These are phyloP conservation scores for Pedionomus torquatus DNA, from an alignment of 2,113 vertebrate species.

Conservation along the genomic window DNA sequence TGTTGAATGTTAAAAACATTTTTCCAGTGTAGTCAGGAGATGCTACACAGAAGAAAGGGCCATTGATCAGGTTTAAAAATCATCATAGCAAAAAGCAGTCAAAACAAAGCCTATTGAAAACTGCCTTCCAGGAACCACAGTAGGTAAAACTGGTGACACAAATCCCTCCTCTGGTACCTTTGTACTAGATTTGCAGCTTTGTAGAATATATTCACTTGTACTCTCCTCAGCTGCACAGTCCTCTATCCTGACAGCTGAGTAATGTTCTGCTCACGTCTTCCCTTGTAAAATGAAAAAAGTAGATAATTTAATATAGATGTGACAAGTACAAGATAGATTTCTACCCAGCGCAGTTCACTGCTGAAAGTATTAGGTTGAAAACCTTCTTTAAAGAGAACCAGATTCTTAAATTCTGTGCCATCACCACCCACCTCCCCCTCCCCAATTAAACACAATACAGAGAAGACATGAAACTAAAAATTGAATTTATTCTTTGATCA, in stretches of 20 bases:
- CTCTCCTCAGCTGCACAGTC: slow-evolving; percentile 23
- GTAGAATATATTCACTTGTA: slow-evolving; percentile 5
- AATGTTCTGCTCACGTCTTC: slow-evolving; percentile 62
- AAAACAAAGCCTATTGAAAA: slow-evolving; percentile 38
- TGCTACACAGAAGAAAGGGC: neutral
- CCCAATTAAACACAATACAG: neutral
- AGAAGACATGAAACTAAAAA: neutral
- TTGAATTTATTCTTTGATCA: neutral
- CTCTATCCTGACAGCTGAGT: slow-evolving; percentile 53
- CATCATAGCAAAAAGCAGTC: slow-evolving; percentile 14
- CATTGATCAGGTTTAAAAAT: slow-evolving; percentile 25
- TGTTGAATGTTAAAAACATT: neutral
- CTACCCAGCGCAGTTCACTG: slow-evolving; percentile 30
- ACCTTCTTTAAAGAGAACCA: slow-evolving; percentile 16
- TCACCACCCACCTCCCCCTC: neutral
- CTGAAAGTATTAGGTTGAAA: slow-evolving; percentile 31
- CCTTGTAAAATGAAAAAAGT: slow-evolving; percentile 73
- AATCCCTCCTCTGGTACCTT: slow-evolving; percentile 36
- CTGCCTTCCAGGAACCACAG: neutral
- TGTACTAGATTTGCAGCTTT: slow-evolving; percentile 1
- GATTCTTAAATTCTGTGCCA: neutral
- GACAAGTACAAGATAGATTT: slow-evolving; percentile 62
- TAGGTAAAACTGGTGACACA: neutral
- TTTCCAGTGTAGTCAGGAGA: neutral
- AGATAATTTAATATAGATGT: slow-evolving; percentile 70